A percentile compares a stretch with the other conserved stretches of the same genome.
Evolutionary conservation across 2,797 vertebrate species (phyloP).

Genomic region (Erithacus rubecula): DNA sequence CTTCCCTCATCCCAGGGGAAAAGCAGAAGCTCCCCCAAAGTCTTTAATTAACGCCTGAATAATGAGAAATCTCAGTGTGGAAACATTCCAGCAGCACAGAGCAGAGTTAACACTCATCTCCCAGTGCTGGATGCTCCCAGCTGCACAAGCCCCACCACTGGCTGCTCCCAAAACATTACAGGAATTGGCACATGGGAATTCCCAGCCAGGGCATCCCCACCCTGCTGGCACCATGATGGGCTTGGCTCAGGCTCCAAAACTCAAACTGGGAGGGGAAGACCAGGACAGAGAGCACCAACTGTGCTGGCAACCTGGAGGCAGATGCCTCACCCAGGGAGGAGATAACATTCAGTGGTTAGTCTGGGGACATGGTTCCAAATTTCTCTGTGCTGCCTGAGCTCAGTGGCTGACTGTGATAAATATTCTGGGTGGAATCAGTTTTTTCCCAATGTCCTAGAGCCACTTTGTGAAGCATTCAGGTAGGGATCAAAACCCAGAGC

Average conservation of each 20-base stretch:
- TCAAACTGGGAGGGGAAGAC: neutral
- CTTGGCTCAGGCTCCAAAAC: neutral
- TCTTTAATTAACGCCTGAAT: neutral
- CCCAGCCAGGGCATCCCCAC: neutral
- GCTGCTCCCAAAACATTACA: rapidly evolving
- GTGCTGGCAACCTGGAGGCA: neutral
- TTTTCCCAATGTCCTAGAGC: neutral
- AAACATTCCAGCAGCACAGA: neutral
- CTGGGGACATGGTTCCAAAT: neutral
- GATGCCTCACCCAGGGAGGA: neutral
- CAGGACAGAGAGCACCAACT: neutral
- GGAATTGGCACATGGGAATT: neutral
- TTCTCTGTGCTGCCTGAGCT: neutral
- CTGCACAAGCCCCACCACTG: neutral
- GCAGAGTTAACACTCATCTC: neutral
- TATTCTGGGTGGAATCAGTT: neutral
- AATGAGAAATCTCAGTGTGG: neutral
- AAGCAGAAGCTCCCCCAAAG: neutral
- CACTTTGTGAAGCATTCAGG: neutral
- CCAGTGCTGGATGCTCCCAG: neutral
- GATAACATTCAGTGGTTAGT: neutral
- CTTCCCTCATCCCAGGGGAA: neutral
- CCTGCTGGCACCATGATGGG: rapidly evolving
- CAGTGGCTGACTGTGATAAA: neutral
- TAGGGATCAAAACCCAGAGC: neutral